These are phyloP conservation scores for Stegophylla sp. DNA, from an alignment of 2,888 invertebrate genomes.

Conservation along the genomic window DNA sequence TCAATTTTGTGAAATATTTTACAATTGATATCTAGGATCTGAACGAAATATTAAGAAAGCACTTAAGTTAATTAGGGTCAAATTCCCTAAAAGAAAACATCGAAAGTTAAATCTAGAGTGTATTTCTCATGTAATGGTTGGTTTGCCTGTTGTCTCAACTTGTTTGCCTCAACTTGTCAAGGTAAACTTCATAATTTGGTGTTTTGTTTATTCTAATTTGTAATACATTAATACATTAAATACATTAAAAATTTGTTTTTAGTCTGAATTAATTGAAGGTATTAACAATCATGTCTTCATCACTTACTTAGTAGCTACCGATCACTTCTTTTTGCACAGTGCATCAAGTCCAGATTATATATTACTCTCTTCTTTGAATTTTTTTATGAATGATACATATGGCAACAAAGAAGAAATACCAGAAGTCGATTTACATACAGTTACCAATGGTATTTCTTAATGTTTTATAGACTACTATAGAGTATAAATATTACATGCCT, in stretches of 20 bases:
- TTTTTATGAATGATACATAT: conserved; percentile 80
- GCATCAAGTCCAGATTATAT: conserved; percentile 94
- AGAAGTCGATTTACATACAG: conserved; percentile 45
- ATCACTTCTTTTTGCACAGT: conserved; percentile 93
- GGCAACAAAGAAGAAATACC: conserved; percentile 44
- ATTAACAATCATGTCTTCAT: conserved; percentile 92
- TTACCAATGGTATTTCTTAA: conserved; percentile 31
- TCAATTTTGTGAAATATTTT: conserved; percentile 37
- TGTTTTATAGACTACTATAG: not conserved
- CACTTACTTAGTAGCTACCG: conserved; percentile 83
- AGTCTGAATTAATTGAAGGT: conserved; percentile 87
- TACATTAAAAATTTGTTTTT: conserved; percentile 63
- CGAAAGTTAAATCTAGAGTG: conserved; percentile 78
- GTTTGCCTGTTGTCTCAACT: conserved; percentile 63
- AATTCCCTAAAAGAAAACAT: conserved; percentile 82
- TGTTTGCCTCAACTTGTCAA: conserved; percentile 66
- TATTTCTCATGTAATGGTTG: conserved; percentile 64
- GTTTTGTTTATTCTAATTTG: conserved; percentile 63
- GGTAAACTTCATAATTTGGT: conserved; percentile 63
- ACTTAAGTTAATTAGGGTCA: conserved; percentile 81
- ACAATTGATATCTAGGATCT: conserved; percentile 69
- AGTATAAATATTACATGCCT: not conserved
- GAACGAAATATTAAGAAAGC: conserved; percentile 81
- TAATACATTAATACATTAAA: too few relatives aligned
- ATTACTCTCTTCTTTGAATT: conserved; percentile 79